Base-by-base conservation (phyloP, 2,888 invertebrate species). In the Sarcophaga carnaria region DNA sequence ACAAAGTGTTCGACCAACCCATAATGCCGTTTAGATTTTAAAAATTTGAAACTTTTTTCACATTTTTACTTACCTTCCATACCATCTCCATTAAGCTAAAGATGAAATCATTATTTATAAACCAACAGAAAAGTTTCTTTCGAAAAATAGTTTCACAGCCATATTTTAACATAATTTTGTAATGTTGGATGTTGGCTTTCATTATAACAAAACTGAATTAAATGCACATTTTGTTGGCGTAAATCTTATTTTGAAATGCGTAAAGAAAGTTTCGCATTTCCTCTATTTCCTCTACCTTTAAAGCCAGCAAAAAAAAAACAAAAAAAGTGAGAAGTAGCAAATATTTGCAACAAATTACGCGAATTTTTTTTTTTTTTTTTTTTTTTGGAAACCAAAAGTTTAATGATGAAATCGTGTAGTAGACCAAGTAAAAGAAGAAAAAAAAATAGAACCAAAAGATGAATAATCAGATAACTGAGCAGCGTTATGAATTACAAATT, bases 401-500 rank as follows among this genome's bases (percentile, higher is more conserved):
- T 70, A 63, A 63, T 49, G 54, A 71, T 66, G 71, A 71, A 54
- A 37, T 25, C 4, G 59, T 63, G 20, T 47, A 71, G 10, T 37
- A 37, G 37, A 37, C 37, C 37, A 37, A 37, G 37, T 37, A 37
- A 37, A 37, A 37, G 37, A 2, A 37, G 0, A 37, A 37, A 37
- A 37, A 37, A 37, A 37, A 37, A 8, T 2, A 8, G 37, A 37
- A 37, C 8, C 37, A 37, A 20, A 54, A 69, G 54, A 70, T 20
- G 64, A 66, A 47, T 67, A 69, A 60, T 37, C 37, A 37, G 37
- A 37, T 37, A 37, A 47, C 60, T 74, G 22, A 27, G 20, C 70
- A 74, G n/a, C 12, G 66, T 60, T 25, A 10, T 47, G 47, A 47
- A 79, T 59, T 54, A 59, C 59, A 20, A 67, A 67, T 67, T 67